Conservation (phyloP, 2,888 invertebrate genomes). For the Thecophora atra region DNA sequence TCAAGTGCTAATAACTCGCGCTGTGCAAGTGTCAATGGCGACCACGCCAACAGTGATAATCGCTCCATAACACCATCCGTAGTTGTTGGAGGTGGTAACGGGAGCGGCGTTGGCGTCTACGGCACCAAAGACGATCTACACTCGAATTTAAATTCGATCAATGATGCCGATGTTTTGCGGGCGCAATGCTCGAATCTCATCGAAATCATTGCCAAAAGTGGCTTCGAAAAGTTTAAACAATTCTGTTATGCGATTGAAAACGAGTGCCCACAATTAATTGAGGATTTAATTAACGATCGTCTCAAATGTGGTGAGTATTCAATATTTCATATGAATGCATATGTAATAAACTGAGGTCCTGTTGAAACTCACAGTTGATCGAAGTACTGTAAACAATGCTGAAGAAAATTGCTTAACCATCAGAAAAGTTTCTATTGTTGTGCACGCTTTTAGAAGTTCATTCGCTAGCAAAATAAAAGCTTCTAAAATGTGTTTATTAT, state of each 20-base stretch:
- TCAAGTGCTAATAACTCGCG: constrained; percentile 53
- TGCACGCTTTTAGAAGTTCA: no score
- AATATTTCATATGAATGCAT: background rate
- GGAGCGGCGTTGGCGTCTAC: constrained; percentile 40
- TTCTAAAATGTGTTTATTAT: no score
- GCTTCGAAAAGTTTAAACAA: constrained; percentile 71
- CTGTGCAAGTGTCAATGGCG: constrained; percentile 61
- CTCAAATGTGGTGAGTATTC: constrained; percentile 66
- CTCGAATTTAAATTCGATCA: constrained; percentile 50
- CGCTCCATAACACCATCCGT: constrained; percentile 61
- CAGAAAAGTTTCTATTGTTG: no score
- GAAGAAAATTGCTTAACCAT: no score
- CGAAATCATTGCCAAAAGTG: constrained; percentile 73
- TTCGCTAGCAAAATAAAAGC: no score
- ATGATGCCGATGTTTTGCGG: constrained; percentile 60
- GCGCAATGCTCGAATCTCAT: constrained; percentile 71
- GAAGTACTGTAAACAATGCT: no score
- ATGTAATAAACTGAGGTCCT: no score
- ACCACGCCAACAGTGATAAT: constrained; percentile 58
- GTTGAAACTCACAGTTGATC: no score
- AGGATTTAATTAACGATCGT: constrained; percentile 72
- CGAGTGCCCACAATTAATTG: constrained; percentile 73
- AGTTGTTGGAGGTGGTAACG: constrained; percentile 31
- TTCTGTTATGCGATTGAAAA: constrained; percentile 72
- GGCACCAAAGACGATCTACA: constrained; percentile 49